phyloP scores from a whole-genome alignment of 1,140 invertebrate species.

The Aphidius gifuensis region DNA sequence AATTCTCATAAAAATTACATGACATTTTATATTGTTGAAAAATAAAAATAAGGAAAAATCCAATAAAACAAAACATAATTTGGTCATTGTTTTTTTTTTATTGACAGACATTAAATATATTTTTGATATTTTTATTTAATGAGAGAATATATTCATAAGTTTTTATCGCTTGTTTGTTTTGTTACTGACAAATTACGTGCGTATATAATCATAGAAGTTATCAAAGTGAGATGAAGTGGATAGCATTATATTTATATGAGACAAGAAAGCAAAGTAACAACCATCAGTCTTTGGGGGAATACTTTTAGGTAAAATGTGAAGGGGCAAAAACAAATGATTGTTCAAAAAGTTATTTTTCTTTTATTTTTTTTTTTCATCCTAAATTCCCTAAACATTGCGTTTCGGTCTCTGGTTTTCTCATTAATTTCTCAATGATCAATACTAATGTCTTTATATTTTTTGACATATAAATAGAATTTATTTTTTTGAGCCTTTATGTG shows the following conservation, averaged over 20 bases:
- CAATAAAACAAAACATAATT: too few species aligned
- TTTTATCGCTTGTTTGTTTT: too few species aligned
- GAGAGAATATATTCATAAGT: too few species aligned
- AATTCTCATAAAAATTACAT: too few species aligned
- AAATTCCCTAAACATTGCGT: slow-evolving; percentile 27
- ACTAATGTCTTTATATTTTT: slow-evolving; percentile 34
- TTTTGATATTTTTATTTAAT: too few species aligned
- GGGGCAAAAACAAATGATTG: slow-evolving; percentile 40
- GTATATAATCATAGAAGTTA: not conserved
- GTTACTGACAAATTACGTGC: too few species aligned
- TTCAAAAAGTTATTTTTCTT: slow-evolving; percentile 38
- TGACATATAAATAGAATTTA: not conserved
- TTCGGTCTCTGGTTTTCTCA: slow-evolving; percentile 48
- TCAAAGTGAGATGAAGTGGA: not conserved
- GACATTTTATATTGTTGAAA: too few species aligned
- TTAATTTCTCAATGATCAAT: slow-evolving; percentile 47
- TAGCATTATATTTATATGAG: slow-evolving; percentile 13
- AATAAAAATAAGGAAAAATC: too few species aligned
- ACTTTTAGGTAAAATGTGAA: slow-evolving; percentile 8
- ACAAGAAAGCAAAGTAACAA: slow-evolving; percentile 1
- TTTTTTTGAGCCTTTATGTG: not conserved
- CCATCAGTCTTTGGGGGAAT: slow-evolving; percentile 12
- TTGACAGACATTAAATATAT: too few species aligned
- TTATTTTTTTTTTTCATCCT: slow-evolving; percentile 24
- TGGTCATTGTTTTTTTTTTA: too few species aligned